Base-by-base conservation (phyloP, 2,113 vertebrate species). In the Dipodomys merriami region DNA sequence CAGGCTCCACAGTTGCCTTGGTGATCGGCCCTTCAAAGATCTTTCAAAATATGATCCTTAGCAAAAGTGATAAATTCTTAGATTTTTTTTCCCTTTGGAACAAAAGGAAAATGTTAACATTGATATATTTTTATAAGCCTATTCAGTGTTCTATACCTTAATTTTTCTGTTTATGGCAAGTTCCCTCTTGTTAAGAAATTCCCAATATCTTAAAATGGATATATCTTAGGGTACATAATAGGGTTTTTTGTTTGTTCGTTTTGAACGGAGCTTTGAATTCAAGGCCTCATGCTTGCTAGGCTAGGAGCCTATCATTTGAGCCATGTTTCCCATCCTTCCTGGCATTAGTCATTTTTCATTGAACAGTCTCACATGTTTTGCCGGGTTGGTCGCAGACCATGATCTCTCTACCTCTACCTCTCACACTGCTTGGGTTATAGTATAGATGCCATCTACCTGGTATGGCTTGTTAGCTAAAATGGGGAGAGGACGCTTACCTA, bases 11-110 rank as follows among this genome's bases (percentile, higher is more conserved):
- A 67, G 85, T 49, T 95, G 77, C 68, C 22, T 53, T 72, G 78
- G 74, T 53, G 44, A 94, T n/a, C 80, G 18, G 46, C 53, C 35
- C 88, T 88, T 92, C 69, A 64, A 88, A 64, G 13, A 49, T 60
- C 57, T 81, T 91, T 94, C 77, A 62, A 93, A 86, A 73, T 82
- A 29, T 5, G 89, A 67, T 92, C 77, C 71, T 78, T 90, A 91
- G 30, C 9, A 90, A 93, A 57, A 81, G 72, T 84, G 5, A 93
- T 80, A 69, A 87, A 88, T 62, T 82, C 46, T 87, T 69, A 84
- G 39, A 57, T 86, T 92, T 94, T 86, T 87, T 91, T 95, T 93
- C 49, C 39, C 39, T 39, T 39, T 81, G 86, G 10, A 87, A 91
- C 76, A 82, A 88, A 94, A 93, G 35, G 67, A 91, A 87, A 89